These are phyloP conservation scores for Bubo blakistoni DNA, from an alignment of 2,113 vertebrate species.

Conservation along the genomic window DNA sequence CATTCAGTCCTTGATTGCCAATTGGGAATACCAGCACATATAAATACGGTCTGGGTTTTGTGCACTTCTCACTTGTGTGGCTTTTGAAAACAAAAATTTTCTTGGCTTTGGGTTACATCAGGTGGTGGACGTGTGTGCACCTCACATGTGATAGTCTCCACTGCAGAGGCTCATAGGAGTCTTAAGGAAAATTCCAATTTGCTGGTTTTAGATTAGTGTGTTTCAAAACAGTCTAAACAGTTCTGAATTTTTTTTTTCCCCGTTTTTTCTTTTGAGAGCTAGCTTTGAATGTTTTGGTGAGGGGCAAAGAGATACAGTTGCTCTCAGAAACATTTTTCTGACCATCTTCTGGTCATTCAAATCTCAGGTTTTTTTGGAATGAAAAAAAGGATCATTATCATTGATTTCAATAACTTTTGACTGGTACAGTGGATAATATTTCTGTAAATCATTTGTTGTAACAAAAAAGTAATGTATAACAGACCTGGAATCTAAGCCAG, in stretches of 20 bases:
- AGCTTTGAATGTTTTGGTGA: not conserved
- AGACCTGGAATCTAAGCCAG: not conserved
- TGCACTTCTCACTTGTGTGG: not conserved
- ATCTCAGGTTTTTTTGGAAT: not conserved
- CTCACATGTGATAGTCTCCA: fast-evolving
- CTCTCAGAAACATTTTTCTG: not conserved
- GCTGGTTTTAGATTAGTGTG: not conserved
- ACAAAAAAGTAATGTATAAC: not conserved
- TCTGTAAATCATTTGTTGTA: not conserved
- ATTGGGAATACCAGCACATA: not conserved
- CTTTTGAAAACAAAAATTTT: not conserved
- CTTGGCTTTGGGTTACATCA: not conserved
- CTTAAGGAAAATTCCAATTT: not conserved
- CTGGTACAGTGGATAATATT: not conserved
- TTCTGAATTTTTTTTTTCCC: fast-evolving
- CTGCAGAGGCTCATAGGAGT: not conserved
- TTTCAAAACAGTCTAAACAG: not conserved
- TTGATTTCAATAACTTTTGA: not conserved
- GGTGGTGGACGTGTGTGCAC: not conserved
- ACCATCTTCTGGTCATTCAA: not conserved
- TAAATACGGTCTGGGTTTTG: not conserved
- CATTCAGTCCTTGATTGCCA: not conserved
- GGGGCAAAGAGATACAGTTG: not conserved
- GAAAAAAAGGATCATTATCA: not conserved
- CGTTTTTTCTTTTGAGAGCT: not conserved